These are phyloP conservation scores for Drosophila pseudoananassae DNA, from an alignment of 1,140 invertebrate genomes.

Conservation along the genomic window DNA sequence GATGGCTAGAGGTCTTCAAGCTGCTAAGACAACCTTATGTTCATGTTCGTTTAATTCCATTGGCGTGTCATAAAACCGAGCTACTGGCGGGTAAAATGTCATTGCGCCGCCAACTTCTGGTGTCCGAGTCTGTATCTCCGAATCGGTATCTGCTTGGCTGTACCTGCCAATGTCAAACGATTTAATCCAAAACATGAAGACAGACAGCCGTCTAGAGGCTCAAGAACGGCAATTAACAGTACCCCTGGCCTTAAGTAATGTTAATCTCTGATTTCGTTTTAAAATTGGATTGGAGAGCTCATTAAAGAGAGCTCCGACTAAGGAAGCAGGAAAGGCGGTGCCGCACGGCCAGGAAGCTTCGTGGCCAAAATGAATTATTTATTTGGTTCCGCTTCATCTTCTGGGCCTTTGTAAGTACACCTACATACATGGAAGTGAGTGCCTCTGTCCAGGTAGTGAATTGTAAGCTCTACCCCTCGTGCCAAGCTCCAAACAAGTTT, in stretches of 20 bases:
- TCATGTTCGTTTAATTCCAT: constrained; percentile 42
- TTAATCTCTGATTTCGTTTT: constrained; percentile 48
- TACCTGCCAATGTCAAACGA: constrained; percentile 37
- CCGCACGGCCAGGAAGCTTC: constrained; percentile 25
- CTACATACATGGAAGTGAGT: constrained; percentile 16
- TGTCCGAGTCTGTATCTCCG: constrained; percentile 20
- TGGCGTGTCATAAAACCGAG: constrained; percentile 45
- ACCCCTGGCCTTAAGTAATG: constrained; percentile 47
- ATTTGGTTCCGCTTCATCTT: constrained; percentile 45
- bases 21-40: constrained; percentile 35
- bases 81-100: constrained; percentile 38
- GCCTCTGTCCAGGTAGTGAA: constrained; percentile 4
- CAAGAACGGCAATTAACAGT: constrained; percentile 51
- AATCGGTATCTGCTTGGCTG: constrained; percentile 13
- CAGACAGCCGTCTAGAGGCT: constrained; percentile 29
- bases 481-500: constrained; percentile 56
- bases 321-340: constrained; percentile 24
- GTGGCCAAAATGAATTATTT: constrained; percentile 35
- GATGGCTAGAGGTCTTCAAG: constrained; percentile 41
- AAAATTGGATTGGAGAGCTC: constrained; percentile 17
- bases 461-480: constrained; percentile 14
- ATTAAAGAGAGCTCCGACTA: constrained; percentile 12
- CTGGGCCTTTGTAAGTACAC: constrained; percentile 10
- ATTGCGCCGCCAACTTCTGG: constrained; percentile 60
- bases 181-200: constrained; percentile 42